Evolutionary conservation across 1,140 invertebrate genomes (phyloP).

Genomic region (Temnothorax longispinosus): DNA sequence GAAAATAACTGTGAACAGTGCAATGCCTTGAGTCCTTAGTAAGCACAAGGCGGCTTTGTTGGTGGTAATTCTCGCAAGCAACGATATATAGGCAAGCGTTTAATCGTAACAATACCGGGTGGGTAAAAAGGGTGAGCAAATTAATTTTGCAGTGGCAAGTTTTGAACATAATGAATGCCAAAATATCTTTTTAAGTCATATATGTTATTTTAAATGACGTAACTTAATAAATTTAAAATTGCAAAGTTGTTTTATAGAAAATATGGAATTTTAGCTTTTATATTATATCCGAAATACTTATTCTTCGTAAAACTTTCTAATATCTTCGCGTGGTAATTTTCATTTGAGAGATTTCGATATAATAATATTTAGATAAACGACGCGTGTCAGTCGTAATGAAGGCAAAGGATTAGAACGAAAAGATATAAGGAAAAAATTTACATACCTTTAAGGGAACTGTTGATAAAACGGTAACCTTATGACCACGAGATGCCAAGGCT

Average conservation of each 20-base stretch:
- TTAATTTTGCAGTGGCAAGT: background rate
- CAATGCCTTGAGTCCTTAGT: background rate
- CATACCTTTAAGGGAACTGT: conserved; percentile 84
- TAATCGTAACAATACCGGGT: background rate
- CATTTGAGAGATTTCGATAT: background rate
- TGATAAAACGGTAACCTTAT: conserved; percentile 87
- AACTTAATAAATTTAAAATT: background rate
- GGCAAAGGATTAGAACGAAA: background rate
- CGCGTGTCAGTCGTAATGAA: background rate
- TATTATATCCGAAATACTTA: background rate
- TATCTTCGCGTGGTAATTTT: background rate
- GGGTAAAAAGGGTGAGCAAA: background rate
- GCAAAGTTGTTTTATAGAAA: background rate
- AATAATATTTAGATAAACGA: background rate
- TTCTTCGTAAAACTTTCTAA: background rate
- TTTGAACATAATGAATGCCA: background rate
- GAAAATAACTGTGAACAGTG: conserved; percentile 19
- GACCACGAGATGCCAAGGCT: conserved; percentile 86
- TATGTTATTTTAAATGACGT: background rate
- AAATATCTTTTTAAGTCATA: background rate
- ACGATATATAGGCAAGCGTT: conserved; percentile 3
- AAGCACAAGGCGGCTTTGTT: conserved; percentile 29
- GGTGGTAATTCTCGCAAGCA: background rate
- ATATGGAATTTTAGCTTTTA: background rate
- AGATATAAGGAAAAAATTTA: background rate